phyloP scores from a whole-genome alignment of 2,113 vertebrate species.

The Asarcornis scutulata region DNA sequence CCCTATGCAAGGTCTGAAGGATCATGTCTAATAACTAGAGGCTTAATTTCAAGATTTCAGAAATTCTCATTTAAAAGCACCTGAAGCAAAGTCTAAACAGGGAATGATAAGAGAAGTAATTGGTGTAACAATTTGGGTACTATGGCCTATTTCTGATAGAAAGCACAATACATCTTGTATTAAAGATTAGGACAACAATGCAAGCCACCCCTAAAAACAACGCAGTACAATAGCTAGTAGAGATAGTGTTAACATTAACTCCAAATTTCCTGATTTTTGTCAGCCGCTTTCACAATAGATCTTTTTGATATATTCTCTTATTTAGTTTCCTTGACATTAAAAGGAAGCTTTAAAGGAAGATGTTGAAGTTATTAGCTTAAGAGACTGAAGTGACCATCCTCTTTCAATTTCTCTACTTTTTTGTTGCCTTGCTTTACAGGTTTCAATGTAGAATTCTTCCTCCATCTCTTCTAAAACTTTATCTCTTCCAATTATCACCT shows the following conservation, averaged over 20 bases:
- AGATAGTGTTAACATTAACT: neutral
- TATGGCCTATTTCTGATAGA: conserved; percentile 9
- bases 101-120: conserved; percentile 55
- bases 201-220: neutral
- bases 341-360: conserved; percentile 11
- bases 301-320: neutral
- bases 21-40: conserved; percentile 72
- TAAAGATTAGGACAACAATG: conserved; percentile 36
- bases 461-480: neutral
- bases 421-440: neutral
- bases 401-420: neutral
- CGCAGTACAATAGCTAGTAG: neutral
- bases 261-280: neutral
- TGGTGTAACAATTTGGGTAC: conserved; percentile 37
- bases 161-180: conserved; percentile 39
- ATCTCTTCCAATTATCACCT: neutral
- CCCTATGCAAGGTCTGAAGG: conserved; percentile 40
- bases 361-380: neutral
- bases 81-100: conserved; percentile 66
- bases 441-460: neutral
- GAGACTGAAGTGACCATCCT: neutral
- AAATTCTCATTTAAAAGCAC: conserved; percentile 77
- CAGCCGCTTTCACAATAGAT: neutral
- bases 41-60: conserved; percentile 74
- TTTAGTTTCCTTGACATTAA: conserved; percentile 6